Percentiles rank a stretch among this genome's conserved stretches.
Evolutionary conservation across 1,140 invertebrate species (phyloP).

Genomic region (Coenobita brevimanus): DNA sequence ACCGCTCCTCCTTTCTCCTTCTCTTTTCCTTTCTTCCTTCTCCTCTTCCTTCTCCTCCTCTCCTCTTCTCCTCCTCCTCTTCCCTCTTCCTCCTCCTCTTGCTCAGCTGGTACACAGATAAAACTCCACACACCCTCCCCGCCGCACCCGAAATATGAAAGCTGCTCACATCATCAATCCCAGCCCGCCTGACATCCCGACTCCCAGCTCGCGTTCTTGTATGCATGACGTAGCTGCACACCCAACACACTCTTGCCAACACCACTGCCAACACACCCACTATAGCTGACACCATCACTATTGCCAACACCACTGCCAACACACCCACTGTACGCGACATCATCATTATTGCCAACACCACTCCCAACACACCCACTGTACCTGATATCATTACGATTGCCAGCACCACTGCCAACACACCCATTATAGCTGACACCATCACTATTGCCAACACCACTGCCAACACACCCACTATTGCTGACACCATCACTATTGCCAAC

Average conservation of each 20-base stretch:
- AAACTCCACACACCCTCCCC: slow-evolving; percentile 49
- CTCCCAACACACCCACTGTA: background rate
- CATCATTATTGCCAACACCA: background rate
- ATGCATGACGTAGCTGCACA: slow-evolving; percentile 27
- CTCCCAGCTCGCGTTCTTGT: slow-evolving; percentile 42
- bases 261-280: background rate
- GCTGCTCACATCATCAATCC: slow-evolving; percentile 52
- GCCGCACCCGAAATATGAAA: slow-evolving; percentile 46
- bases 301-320: background rate
- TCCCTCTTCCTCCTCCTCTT: background rate
- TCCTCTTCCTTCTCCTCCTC: background rate
- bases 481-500: no score
- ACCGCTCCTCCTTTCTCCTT: background rate
- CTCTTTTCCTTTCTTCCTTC: background rate
- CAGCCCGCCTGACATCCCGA: slow-evolving; percentile 38
- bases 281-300: no score
- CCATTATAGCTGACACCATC: no score
- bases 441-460: no score
- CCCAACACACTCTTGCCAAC: background rate
- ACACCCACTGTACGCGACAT: no score
- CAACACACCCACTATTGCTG: no score
- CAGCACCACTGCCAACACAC: no score
- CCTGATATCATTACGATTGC: no score
- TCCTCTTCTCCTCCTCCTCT: background rate
- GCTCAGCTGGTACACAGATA: slow-evolving; percentile 27